Evolutionary conservation across 2,113 vertebrate genomes (phyloP), one percentile per base, ranked within the genome.

Genomic region (Solea solea): DNA sequence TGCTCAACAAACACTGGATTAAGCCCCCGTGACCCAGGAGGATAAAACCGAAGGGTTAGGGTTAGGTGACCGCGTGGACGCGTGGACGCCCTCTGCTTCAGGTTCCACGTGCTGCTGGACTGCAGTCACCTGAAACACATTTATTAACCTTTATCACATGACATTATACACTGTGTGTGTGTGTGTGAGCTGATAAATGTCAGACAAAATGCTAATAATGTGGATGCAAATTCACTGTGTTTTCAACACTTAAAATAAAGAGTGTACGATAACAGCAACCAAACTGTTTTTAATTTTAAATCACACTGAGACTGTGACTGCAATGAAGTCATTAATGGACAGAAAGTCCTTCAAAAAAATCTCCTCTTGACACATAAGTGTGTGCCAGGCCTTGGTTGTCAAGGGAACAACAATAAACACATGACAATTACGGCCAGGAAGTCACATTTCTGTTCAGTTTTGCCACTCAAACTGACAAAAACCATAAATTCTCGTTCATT

Each of bases 21-120:
- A 74, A 70, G 49, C 40, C 60, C 40, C 60, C 52, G 27, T 2
- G 14, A 59, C 46, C 44, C 21, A 8, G 56, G 49, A 59, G 1
- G 9, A 5, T 12, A 10, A 67, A 51, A 15, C n/a, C 9, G 9
- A 10, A 12, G 9, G 50, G n/a, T n/a, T n/a, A n/a, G n/a, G n/a
- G n/a, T n/a, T n/a, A n/a, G n/a, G n/a, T n/a, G n/a, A n/a, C n/a
- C n/a, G n/a, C n/a, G n/a, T n/a, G n/a, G n/a, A n/a, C n/a, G 21
- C 21, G 21, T 21, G 21, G 1, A 21, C 21, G 21, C 21, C 21
- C 21, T 21, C 21, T 21, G 21, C 21, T 21, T 21, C 21, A 21
- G 21, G 21, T 21, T 21, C 21, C 21, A 21, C 21, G 21, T 21
- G 21, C 21, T 21, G 21, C 21, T 21, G 21, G 21, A 21, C 21